Percentiles rank a stretch among this genome's conserved stretches.
Conservation (phyloP, 2,113 vertebrate species). For the Perca flavescens region DNA sequence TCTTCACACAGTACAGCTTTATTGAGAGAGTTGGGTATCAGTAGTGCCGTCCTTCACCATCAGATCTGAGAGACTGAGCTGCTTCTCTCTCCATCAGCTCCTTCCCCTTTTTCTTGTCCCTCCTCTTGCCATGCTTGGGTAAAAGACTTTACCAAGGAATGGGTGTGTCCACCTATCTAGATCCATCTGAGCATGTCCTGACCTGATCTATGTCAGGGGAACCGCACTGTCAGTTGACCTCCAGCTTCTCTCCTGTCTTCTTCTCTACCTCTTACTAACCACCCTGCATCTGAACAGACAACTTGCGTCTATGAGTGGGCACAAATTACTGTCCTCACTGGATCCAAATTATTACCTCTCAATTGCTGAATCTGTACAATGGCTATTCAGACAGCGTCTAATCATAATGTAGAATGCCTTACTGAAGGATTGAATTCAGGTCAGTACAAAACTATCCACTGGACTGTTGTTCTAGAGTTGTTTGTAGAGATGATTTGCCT, state of each 20-base stretch:
- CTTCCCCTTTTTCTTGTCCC: slow-evolving; percentile 3
- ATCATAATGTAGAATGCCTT: slow-evolving; percentile 1
- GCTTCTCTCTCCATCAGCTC: not conserved
- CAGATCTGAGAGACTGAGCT: slow-evolving; percentile 20
- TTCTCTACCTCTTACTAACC: slow-evolving; percentile 63
- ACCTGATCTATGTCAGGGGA: slow-evolving; percentile 49
- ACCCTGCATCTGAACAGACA: slow-evolving; percentile 71
- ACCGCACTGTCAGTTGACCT: slow-evolving; percentile 38
- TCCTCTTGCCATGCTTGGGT: slow-evolving; percentile 66
- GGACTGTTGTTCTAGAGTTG: not conserved
- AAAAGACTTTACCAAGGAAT: slow-evolving; percentile 66
- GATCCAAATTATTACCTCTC: slow-evolving; percentile 35
- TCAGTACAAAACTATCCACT: not conserved
- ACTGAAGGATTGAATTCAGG: not conserved
- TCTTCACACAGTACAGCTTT: not conserved
- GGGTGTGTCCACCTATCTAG: slow-evolving; percentile 57
- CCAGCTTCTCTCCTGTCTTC: slow-evolving; percentile 49
- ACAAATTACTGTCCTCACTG: not conserved
- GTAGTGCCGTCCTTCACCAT: not conserved
- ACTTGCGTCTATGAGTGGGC: slow-evolving; percentile 76
- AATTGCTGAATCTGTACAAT: slow-evolving; percentile 3
- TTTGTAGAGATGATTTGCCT: not conserved
- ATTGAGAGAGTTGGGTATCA: not conserved
- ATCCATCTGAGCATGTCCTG: slow-evolving; percentile 85
- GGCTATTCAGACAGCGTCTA: not conserved